Percentiles rank a stretch among this genome's conserved stretches.
These are phyloP conservation scores for Spicauda simplicius DNA, from an alignment of 2,888 invertebrate species.

Conservation along the genomic window DNA sequence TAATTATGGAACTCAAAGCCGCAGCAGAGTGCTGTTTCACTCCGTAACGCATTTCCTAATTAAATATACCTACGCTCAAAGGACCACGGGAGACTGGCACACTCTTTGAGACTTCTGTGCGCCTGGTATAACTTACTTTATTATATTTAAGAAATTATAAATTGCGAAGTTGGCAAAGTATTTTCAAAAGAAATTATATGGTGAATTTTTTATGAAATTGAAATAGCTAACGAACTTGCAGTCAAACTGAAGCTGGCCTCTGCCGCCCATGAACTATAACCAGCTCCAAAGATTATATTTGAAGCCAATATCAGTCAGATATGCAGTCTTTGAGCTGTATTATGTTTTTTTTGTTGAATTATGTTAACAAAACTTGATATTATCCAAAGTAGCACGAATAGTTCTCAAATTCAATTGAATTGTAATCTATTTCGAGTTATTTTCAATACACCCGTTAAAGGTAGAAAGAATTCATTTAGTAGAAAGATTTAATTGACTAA, in stretches of 20 bases:
- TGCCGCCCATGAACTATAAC: not conserved
- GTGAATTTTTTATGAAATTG: not conserved
- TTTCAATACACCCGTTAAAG: no score
- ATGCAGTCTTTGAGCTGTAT: no score
- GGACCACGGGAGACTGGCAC: constrained; percentile 20
- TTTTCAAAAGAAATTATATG: not conserved
- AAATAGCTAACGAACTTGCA: not conserved
- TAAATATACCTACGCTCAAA: constrained; percentile 35
- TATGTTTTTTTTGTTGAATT: no score
- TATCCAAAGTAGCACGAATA: no score
- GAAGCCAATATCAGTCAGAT: no score
- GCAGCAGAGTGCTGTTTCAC: constrained; percentile 18
- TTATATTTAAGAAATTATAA: constrained; percentile 3
- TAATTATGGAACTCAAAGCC: constrained; percentile 31
- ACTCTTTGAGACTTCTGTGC: constrained; percentile 26
- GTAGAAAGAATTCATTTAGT: no score
- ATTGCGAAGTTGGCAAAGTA: not conserved
- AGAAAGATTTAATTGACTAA: no score
- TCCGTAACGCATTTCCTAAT: constrained; percentile 30
- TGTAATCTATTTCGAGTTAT: no score
- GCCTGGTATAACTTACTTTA: constrained; percentile 19
- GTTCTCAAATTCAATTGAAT: no score
- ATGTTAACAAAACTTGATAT: no score
- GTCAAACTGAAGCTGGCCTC: not conserved
- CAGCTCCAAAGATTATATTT: no score